Evolutionary conservation across 2,113 vertebrate species (phyloP).

Genomic region (Leptosomus discolor): DNA sequence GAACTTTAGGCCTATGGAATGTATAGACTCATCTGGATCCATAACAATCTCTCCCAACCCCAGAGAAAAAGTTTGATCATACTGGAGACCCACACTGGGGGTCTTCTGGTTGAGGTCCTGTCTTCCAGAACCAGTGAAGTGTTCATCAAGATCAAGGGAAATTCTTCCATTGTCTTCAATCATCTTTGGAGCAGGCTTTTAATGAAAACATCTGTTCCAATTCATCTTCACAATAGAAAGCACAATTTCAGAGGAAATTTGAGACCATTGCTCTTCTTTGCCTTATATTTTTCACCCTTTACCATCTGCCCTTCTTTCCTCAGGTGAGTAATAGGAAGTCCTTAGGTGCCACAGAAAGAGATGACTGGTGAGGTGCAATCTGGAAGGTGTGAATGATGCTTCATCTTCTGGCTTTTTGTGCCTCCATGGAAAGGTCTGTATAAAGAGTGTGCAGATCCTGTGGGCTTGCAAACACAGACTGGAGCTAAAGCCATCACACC

Average conservation of each 20-base stretch:
- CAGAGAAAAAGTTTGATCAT: neutral
- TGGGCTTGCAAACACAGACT: neutral
- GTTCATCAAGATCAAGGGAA: neutral
- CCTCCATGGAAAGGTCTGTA: neutral
- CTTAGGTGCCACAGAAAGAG: neutral
- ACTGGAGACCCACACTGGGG: neutral
- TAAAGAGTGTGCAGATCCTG: neutral
- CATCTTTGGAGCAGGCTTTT: neutral
- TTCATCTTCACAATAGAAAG: neutral
- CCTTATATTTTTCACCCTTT: neutral
- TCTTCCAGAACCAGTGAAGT: neutral
- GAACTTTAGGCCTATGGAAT: neutral
- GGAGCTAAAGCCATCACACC: neutral
- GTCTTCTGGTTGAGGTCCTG: neutral
- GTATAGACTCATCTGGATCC: neutral
- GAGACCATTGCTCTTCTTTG: neutral
- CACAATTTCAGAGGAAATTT: neutral
- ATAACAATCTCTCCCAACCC: fast-evolving
- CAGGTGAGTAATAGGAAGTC: neutral
- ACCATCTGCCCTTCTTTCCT: neutral
- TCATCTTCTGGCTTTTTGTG: neutral
- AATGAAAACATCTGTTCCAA: neutral
- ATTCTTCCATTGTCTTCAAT: neutral
- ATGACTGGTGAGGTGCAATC: neutral
- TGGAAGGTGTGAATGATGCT: neutral